Conservation (phyloP, 2,888 invertebrate genomes). For the Nematopogon swammerdamellus region DNA sequence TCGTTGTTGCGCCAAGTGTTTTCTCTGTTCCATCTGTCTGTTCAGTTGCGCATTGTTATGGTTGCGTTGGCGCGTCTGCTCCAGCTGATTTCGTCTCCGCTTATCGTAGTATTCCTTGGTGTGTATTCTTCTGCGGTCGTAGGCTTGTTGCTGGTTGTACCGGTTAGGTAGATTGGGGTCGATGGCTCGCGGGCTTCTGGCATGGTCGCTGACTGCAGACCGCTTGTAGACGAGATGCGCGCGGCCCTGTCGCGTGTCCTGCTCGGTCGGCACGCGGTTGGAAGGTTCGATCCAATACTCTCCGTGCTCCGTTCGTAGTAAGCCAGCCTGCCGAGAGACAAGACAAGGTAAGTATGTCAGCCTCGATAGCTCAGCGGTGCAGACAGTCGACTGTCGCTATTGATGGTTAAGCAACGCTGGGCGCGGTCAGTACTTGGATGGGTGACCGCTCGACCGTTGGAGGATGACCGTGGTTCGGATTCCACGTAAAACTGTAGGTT, state of each 20-base stretch:
- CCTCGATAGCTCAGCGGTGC: too few species aligned
- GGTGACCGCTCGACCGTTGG: too few species aligned
- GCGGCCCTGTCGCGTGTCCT: conserved; percentile 36
- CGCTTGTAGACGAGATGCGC: conserved; percentile 67
- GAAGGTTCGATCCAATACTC: conserved; percentile 74
- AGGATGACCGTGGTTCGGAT: too few species aligned
- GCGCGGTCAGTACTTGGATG: too few species aligned
- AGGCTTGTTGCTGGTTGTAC: not conserved
- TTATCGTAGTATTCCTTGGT: not conserved
- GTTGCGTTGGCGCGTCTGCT: not conserved
- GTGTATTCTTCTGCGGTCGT: not conserved
- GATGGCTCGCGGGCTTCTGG: conserved; percentile 20
- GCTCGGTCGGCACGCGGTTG: conserved; percentile 36
- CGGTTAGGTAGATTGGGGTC: not conserved
- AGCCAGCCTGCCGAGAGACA: conserved; percentile 56
- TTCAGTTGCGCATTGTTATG: conserved; percentile 14
- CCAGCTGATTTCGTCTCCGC: not conserved
- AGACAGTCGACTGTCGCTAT: too few species aligned
- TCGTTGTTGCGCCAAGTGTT: conserved; percentile 18
- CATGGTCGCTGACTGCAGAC: conserved; percentile 54
- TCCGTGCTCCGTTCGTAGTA: conserved; percentile 61
- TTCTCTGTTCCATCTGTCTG: conserved; percentile 21
- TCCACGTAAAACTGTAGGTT: too few species aligned
- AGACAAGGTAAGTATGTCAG: too few species aligned
- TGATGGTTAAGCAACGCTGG: too few species aligned